Evolutionary conservation across 2,797 vertebrate species (phyloP), one percentile per base, ranked within the genome.

Genomic region (Sparus aurata): DNA sequence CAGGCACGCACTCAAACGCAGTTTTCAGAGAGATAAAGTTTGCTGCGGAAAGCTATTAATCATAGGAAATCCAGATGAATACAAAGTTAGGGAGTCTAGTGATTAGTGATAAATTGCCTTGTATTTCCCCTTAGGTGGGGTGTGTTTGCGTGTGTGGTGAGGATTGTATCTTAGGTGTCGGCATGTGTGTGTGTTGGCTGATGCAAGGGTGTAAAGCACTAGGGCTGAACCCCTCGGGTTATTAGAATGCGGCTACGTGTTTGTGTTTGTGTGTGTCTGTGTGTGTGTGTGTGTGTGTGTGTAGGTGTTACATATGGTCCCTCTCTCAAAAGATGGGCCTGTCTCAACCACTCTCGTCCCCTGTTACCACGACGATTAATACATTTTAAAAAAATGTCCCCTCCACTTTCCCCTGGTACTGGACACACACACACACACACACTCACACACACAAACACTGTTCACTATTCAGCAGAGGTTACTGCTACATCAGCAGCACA

Each of bases 301-400:
- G 57, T 54, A 16, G 73, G 68, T 87, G 87, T 89, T 90, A 92
- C 87, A 82, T 88, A 67, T 63, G 75, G 74, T 86, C 74, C 84
- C 75, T 75, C 69, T 89, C 75, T 92, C 85, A 79, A 89, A 91
- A 92, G 86, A 91, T 85, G 87, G 89, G 85, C 85, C 89, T 91
- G 92, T 93, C 90, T 81, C 84, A 85, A 73, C 89, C 91, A 90
- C 90, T 93, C 88, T 89, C 90, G 89, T 92, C 87, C 79, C 78
- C 89, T 82, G 92, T 94, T 91, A 93, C 92, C 76, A 50, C 83
- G 47, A 89, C 92, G 93, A 95, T 95, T 96, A 95, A 95, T 95
- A 95, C 91, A 89, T 95, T 94, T 93, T 53, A 89, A 92, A 95
- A 95, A 95, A 95, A 94, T 93, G 95, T 95, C 95, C 94, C 92